Evolutionary conservation across 2,888 invertebrate genomes (phyloP), one percentile per base, ranked within the genome.

Genomic region (Drosophila multiciliata): DNA sequence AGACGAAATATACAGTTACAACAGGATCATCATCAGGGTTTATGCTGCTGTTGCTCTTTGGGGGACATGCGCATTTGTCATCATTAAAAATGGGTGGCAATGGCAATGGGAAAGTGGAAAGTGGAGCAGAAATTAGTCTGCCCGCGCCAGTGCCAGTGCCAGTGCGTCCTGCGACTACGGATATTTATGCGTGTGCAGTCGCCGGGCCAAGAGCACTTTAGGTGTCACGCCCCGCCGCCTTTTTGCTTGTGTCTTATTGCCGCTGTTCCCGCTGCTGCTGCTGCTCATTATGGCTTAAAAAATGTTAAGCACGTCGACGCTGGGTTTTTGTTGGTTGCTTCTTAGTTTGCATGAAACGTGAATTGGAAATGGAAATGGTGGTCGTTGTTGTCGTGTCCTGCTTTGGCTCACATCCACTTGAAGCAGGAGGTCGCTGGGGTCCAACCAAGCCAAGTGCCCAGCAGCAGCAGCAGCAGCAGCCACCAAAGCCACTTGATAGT

Each of bases 131-230:
- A 84, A 84, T 84, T 89, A 89, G 83, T 89, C 62, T 68, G 69
- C 26, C n/a, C n/a, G 59, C n/a, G 36, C 26, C 53, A 36, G n/a
- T n/a, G n/a, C n/a, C n/a, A n/a, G n/a, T n/a, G 35, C 26, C 53
- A 36, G 35, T 54, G 48, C 33, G 53, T 73, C 64, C 66, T 71
- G 61, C 32, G 73, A 50, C 26, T 76, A 45, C 69, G 69, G 79
- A 89, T 81, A 89, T 84, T 89, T 87, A 89, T 84, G 83, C 83
- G 83, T 89, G 87, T 87, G 87, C 84, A 89, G 81, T 73, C 69
- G 48, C 73, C 70, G 50, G 66, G 63, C 64, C 64, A 71, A 72
- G 72, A 76, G 63, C 71, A 78, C 81, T 80, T 59, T 75, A 74
- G 83, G 74, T 81, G 89, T 87, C 89, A 84, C 75, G 89, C 87